phyloP scores from a whole-genome alignment of 2,113 vertebrate genomes.

The Zapornia atra region DNA sequence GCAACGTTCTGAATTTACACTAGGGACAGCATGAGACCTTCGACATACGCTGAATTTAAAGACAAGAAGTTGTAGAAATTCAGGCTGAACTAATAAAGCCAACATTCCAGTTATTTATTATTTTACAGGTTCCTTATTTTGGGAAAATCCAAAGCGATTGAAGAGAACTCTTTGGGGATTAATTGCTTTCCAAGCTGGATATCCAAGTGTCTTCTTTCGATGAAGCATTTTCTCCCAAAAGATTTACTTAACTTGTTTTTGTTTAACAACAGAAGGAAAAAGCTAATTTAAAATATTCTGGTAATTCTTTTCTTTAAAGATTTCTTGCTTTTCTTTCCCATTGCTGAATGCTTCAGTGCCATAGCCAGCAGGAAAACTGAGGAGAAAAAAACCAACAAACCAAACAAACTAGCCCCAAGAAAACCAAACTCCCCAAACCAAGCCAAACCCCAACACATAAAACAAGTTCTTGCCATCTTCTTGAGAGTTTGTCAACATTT shows the following conservation, averaged over 20 bases:
- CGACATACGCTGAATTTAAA: not conserved
- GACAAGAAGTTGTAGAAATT: not conserved
- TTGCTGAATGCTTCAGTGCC: not conserved
- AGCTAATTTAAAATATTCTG: not conserved
- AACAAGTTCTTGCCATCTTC: not conserved
- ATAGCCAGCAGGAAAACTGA: not conserved
- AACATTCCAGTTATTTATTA: not conserved
- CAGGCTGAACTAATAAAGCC: not conserved
- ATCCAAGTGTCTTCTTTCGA: not conserved
- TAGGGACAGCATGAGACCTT: not conserved
- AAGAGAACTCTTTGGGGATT: not conserved
- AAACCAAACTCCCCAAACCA: too few relatives aligned
- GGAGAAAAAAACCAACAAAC: not conserved
- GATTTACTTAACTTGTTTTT: not conserved
- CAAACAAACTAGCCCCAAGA: not conserved
- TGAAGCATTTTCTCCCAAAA: not conserved
- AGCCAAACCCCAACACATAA: accelerated
- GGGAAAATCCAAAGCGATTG: not conserved
- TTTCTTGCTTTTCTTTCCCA: not conserved
- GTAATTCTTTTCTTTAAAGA: not conserved
- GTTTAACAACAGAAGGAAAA: not conserved
- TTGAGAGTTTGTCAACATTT: not conserved
- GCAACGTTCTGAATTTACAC: not conserved
- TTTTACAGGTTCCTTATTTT: not conserved
- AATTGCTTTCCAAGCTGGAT: not conserved